phyloP scores from a whole-genome alignment of 2,113 vertebrate genomes.

The Nettapus auritus region DNA sequence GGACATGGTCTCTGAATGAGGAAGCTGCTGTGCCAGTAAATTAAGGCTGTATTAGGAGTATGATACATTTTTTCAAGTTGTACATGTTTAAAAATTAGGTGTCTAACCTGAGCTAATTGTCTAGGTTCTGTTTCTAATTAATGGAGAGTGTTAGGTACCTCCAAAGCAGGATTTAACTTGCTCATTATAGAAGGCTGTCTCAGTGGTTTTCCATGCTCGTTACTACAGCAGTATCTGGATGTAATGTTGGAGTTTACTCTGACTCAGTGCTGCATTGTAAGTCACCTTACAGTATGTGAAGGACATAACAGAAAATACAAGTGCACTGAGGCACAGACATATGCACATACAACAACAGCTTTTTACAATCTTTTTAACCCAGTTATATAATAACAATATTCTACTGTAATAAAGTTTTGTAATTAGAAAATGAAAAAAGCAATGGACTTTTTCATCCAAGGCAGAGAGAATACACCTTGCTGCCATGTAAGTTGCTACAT shows the following conservation, averaged over 20 bases:
- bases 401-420: background rate
- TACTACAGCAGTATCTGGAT: background rate
- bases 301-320: background rate
- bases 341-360: background rate
- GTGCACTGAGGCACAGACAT: too few relatives aligned
- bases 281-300: background rate
- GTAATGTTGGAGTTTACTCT: background rate
- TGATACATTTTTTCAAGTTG: background rate
- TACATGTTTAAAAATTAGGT: background rate
- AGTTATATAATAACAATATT: background rate
- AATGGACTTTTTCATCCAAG: background rate
- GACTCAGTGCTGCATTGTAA: background rate
- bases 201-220: background rate
- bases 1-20: background rate
- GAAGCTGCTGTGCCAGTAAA: background rate
- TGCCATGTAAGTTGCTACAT: background rate
- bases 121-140: background rate
- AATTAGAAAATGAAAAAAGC: background rate
- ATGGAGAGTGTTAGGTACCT: background rate
- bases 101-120: background rate
- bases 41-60: background rate
- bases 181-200: background rate
- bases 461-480: background rate
- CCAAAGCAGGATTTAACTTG: background rate
- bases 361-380: background rate